A percentile compares a stretch with the other conserved stretches of the same genome.
phyloP scores from a whole-genome alignment of 2,888 invertebrate genomes.

The Zonitis immaculata region DNA sequence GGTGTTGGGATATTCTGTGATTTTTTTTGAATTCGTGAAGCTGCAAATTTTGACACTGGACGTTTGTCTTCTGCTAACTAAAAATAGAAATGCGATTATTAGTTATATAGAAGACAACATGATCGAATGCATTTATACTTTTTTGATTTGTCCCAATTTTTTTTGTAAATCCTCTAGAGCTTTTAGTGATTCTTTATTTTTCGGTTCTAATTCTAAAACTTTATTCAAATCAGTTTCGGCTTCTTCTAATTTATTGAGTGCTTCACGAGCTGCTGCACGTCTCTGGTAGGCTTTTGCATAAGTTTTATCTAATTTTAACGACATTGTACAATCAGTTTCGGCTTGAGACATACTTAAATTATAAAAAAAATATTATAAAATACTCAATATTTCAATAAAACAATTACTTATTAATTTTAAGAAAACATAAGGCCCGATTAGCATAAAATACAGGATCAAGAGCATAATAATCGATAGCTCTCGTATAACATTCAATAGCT shows the following conservation, averaged over 20 bases:
- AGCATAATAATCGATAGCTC: slow-evolving; percentile 78
- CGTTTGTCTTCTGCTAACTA: too few relatives aligned
- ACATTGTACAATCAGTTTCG: slow-evolving; percentile 75
- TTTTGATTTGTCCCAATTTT: slow-evolving; percentile 12
- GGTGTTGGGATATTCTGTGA: slow-evolving; percentile 21
- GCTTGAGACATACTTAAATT: slow-evolving; percentile 68
- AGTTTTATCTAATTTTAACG: slow-evolving; percentile 69
- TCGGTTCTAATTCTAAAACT: slow-evolving; percentile 72
- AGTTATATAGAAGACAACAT: too few relatives aligned
- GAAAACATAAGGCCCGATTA: slow-evolving; percentile 81
- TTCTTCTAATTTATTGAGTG: slow-evolving; percentile 63
- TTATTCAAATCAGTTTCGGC: slow-evolving; percentile 68
- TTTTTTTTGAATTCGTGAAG: slow-evolving; percentile 29
- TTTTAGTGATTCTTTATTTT: slow-evolving; percentile 63
- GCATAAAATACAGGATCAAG: slow-evolving; percentile 77
- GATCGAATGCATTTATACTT: not conserved
- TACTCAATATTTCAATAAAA: too few relatives aligned
- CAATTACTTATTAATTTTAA: slow-evolving; percentile 73
- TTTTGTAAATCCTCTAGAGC: slow-evolving; percentile 55
- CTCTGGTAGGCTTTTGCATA: slow-evolving; percentile 84
- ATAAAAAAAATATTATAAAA: slow-evolving; percentile 27
- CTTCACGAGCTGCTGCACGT: slow-evolving; percentile 70
- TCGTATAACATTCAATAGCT: slow-evolving; percentile 81
- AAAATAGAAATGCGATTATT: too few relatives aligned
- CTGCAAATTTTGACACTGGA: slow-evolving; percentile 38